These are phyloP conservation scores for Hemiprocne comata DNA, from an alignment of 2,113 vertebrate species.

Conservation along the genomic window DNA sequence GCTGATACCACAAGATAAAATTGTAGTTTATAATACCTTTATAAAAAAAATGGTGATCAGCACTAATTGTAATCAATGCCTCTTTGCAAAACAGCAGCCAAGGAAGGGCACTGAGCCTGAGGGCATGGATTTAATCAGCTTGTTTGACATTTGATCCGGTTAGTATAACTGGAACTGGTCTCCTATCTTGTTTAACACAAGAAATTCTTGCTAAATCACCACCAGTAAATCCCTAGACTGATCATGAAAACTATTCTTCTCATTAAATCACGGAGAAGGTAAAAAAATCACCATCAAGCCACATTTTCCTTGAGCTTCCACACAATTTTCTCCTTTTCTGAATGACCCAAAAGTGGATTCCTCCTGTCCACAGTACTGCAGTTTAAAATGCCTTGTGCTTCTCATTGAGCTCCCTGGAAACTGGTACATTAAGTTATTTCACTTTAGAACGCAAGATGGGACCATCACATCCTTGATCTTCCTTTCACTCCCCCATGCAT, in stretches of 20 bases:
- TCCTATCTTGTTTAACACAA: not conserved
- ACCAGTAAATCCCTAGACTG: not conserved
- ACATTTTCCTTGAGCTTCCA: not conserved
- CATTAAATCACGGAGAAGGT: not conserved
- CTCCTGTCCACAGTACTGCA: not conserved
- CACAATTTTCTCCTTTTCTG: not conserved
- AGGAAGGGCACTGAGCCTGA: not conserved
- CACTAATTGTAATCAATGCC: not conserved
- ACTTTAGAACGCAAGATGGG: not conserved
- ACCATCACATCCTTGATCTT: not conserved
- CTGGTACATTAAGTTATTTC: not conserved
- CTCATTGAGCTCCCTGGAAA: not conserved
- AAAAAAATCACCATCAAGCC: not conserved
- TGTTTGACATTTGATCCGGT: not conserved
- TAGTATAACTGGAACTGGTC: not conserved
- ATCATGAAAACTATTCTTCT: not conserved
- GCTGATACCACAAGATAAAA: conserved; percentile 14
- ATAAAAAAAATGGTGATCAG: not conserved
- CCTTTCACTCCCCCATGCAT: not conserved
- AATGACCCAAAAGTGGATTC: not conserved
- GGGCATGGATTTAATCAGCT: not conserved
- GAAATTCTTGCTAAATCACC: not conserved
- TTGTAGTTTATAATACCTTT: not conserved
- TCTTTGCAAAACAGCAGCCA: not conserved
- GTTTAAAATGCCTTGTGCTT: not conserved